Conservation (phyloP, 92 coral and sea anemone species). For the Hydrozoanthus gracilis region DNA sequence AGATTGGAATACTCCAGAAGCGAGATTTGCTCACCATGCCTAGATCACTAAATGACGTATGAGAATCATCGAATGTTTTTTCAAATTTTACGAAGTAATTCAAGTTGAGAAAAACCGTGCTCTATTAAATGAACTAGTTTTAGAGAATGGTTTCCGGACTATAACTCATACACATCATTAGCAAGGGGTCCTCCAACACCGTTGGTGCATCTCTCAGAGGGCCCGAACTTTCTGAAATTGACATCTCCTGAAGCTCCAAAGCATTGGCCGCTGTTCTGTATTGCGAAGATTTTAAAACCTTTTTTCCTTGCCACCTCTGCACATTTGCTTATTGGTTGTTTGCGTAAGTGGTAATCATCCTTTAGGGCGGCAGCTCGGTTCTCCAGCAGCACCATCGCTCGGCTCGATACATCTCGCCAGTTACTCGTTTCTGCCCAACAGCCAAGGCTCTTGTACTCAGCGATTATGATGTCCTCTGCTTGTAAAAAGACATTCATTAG, state of each 20-base stretch:
- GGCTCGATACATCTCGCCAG: conserved; percentile 82
- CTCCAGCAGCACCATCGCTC: conserved; percentile 83
- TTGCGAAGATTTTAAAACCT: conserved; percentile 83
- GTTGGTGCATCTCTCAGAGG: conserved; percentile 81
- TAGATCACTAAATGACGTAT: no score
- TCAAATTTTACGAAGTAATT: no score
- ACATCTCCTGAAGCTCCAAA: conserved; percentile 73
- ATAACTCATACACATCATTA: conserved; percentile 89
- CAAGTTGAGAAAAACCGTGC: no score
- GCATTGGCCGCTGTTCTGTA: conserved; percentile 98
- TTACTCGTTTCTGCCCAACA: conserved; percentile 96
- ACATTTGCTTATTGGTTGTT: conserved; percentile 95
- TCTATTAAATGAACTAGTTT: no score
- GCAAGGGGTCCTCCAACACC: conserved; percentile 94
- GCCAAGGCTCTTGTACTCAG: conserved; percentile 92
- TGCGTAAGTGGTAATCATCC: conserved; percentile 75
- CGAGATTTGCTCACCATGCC: no score
- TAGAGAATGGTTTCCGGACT: background rate
- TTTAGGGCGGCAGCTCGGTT: conserved; percentile 72
- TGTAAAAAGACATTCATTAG: background rate
- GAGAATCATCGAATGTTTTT: no score
- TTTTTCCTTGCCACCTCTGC: conserved; percentile 89
- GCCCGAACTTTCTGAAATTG: conserved; percentile 80
- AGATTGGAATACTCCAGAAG: no score
- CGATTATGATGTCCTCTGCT: conserved; percentile 90